Evolutionary conservation across 1,140 invertebrate species (phyloP).

Genomic region (Anthonomus grandis): DNA sequence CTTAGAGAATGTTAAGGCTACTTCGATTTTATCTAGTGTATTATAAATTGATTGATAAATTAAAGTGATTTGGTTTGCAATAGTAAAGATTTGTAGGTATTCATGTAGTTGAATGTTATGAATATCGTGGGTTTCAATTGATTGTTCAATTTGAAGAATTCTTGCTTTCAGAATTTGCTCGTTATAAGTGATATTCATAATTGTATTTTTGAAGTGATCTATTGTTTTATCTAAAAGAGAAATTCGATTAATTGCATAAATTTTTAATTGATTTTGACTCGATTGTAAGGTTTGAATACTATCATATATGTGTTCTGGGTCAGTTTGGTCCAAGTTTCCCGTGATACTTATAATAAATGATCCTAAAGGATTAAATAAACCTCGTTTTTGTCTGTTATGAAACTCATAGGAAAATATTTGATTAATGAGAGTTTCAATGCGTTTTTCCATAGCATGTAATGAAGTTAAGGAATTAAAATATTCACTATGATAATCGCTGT

Average conservation of each 20-base stretch:
- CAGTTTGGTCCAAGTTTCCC: slow-evolving; percentile 13
- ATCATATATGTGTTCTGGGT: slow-evolving; percentile 5
- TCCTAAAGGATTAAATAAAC: too few relatives aligned
- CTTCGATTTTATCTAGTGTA: slow-evolving; percentile 10
- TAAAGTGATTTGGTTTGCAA: not conserved
- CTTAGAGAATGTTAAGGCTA: slow-evolving; percentile 15
- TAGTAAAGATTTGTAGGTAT: too few relatives aligned
- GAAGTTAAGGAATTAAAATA: slow-evolving; percentile 8
- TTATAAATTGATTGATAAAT: slow-evolving; percentile 7
- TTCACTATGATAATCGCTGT: slow-evolving; percentile 4
- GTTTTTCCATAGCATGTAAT: slow-evolving; percentile 2
- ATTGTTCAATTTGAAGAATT: slow-evolving; percentile 10
- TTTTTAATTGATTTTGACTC: slow-evolving; percentile 14
- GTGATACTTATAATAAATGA: slow-evolving; percentile 11
- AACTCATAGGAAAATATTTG: slow-evolving; percentile 1
- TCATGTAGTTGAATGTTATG: too few relatives aligned
- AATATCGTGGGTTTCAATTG: too few relatives aligned
- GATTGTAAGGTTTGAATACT: slow-evolving; percentile 2
- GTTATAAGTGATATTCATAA: slow-evolving; percentile 13
- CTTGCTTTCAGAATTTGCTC: slow-evolving; percentile 8
- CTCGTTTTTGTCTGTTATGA: too few relatives aligned
- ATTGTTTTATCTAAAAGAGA: slow-evolving; percentile 3
- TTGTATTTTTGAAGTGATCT: slow-evolving; percentile 4
- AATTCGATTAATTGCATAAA: slow-evolving; percentile 6
- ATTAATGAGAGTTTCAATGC: slow-evolving; percentile 6